Evolutionary conservation across 2,113 vertebrate genomes (phyloP).

Genomic region (Willisornis vidua): DNA sequence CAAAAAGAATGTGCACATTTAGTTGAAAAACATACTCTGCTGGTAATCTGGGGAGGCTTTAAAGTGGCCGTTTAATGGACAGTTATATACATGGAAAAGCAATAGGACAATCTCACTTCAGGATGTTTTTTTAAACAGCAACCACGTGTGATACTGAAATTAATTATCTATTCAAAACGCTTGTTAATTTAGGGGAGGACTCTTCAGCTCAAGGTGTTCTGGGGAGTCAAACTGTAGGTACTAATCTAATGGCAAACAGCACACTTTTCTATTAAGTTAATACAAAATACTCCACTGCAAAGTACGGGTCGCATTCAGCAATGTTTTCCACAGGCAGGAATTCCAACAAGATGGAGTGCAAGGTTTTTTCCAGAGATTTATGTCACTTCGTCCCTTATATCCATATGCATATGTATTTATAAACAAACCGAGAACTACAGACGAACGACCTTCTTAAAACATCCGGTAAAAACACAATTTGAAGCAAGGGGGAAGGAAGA

Average conservation of each 20-base stretch:
- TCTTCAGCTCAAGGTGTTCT: not conserved
- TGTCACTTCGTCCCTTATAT: not conserved
- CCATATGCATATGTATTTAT: not conserved
- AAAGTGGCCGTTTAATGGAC: not conserved
- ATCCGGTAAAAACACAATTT: not conserved
- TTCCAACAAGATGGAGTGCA: not conserved
- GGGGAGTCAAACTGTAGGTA: not conserved
- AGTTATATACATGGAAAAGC: not conserved
- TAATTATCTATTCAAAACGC: not conserved
- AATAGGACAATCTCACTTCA: not conserved
- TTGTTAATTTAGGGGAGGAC: not conserved
- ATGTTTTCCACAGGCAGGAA: not conserved
- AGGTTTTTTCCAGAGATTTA: not conserved
- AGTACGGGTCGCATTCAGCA: not conserved
- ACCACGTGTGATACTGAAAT: not conserved
- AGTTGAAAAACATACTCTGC: not conserved
- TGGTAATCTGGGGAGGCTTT: not conserved
- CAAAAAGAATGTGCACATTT: constrained; percentile 6
- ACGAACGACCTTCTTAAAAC: not conserved
- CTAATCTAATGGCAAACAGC: not conserved
- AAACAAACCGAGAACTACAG: not conserved
- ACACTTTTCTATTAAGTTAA: not conserved
- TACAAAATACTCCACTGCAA: not conserved
- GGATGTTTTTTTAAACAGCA: not conserved
- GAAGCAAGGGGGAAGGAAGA: not conserved